These are phyloP conservation scores for Rhodeus uyekii DNA, from an alignment of 2,797 vertebrate species.

Conservation along the genomic window DNA sequence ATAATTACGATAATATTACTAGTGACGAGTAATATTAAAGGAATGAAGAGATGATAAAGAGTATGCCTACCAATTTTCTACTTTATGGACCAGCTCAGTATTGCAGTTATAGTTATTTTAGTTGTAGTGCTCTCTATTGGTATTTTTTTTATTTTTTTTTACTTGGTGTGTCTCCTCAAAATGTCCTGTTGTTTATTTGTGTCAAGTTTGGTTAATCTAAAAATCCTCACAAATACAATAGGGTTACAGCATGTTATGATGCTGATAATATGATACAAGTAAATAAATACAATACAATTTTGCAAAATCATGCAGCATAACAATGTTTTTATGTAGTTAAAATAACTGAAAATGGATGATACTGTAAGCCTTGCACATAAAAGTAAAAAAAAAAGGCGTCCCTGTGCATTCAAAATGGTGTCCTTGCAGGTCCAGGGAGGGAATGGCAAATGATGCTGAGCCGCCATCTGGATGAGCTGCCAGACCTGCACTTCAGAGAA, in stretches of 20 bases:
- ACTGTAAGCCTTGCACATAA: not conserved
- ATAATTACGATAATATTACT: too few species aligned
- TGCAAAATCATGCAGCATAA: not conserved
- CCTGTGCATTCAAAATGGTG: slow-evolving; percentile 14
- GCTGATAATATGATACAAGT: not conserved
- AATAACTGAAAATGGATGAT: not conserved
- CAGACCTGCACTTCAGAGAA: not conserved
- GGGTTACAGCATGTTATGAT: not conserved
- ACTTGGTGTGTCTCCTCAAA: not conserved
- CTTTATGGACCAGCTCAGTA: too few species aligned
- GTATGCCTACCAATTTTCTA: too few species aligned
- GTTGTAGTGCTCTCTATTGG: not conserved
- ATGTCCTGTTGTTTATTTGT: not conserved
- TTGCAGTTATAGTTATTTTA: not conserved
- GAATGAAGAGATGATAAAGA: too few species aligned
- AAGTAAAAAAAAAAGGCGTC: not conserved
- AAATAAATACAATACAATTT: not conserved
- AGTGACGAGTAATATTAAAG: too few species aligned
- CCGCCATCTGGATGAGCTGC: slow-evolving; percentile 21
- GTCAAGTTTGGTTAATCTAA: not conserved
- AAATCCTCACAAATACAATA: not conserved
- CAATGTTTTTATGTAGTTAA: not conserved
- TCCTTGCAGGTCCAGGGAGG: slow-evolving; percentile 1
- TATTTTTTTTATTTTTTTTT: not conserved
- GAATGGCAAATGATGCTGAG: slow-evolving; percentile 6